Base-by-base conservation (phyloP, 2,797 vertebrate species). In the Poeciliopsis gracilis region DNA sequence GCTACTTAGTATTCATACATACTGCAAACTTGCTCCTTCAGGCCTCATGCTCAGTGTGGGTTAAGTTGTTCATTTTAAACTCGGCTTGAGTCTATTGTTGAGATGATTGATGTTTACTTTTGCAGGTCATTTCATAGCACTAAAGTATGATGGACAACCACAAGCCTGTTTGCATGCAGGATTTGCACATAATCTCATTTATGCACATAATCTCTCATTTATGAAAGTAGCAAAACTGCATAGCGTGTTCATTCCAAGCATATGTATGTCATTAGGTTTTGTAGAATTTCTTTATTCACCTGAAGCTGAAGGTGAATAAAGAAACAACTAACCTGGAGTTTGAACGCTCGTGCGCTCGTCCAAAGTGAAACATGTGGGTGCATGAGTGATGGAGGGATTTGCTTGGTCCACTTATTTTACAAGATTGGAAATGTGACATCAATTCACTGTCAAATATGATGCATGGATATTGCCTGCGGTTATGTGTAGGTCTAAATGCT, bases 181-280 rank as follows among this genome's bases (percentile, higher is more conserved):
- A 67, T 77, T 67, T 77, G 66, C 49, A 73, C 20, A 82, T 77
- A 76, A 72, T 84, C 55, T 74, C 0, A 47, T 87, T 82, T 83
- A 23, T 77, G 66, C 49, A 73, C 20, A 81, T 77, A 76, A 72
- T 85, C 49, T 74, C 0, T 73, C 77, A 77, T 73, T 36, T 79
- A 78, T 72, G 33, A 46, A n/a, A 84, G 61, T 36, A 46, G 20
- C 12, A 25, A 61, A 73, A 47, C 67, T 63, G 41, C 13, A 28
- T 77, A 53, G 66, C 10, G 13, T 72, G 43, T 79, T 45, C 72
- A 78, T 77, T 46, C 23, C 73, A 38, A 61, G 15, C 53, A 25
- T 36, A 70, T 16, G 28, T 45, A 69, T 46, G 36, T 20, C 63
- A 36, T 25, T 45, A 45, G 38, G 20, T 43, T 75, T 41, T 25